Conservation (phyloP, 2,113 vertebrate species). For the Tragelaphus buxtoni region DNA sequence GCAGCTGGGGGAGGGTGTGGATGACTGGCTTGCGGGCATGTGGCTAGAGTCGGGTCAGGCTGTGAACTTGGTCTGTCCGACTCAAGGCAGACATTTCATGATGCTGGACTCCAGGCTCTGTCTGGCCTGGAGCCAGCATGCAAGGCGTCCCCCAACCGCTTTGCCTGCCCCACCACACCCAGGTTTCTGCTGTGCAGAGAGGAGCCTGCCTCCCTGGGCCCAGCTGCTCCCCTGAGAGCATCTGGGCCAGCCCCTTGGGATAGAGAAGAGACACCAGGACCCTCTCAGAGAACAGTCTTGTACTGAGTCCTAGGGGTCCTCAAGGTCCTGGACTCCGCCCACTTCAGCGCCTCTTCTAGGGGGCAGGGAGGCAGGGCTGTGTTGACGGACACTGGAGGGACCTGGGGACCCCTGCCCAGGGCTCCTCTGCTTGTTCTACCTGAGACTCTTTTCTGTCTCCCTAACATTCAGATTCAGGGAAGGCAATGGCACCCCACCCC, state of each 20-base stretch:
- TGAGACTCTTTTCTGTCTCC: not conserved
- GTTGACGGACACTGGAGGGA: accelerated
- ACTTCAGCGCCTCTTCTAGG: accelerated
- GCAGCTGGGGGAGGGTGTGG: accelerated
- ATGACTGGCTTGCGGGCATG: accelerated
- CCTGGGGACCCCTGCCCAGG: not conserved
- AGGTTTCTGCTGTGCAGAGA: not conserved
- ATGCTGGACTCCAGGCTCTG: too few species aligned
- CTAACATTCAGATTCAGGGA: not conserved
- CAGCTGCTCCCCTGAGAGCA: accelerated
- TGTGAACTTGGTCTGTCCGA: accelerated
- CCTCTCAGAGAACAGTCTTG: not conserved
- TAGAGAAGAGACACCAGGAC: accelerated
- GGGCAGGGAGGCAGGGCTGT: not conserved
- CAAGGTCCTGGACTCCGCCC: accelerated
- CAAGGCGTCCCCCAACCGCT: accelerated
- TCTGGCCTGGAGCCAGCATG: not conserved
- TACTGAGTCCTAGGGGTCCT: not conserved
- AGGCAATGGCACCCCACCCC: too few species aligned
- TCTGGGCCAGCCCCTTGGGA: not conserved
- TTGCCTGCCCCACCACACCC: not conserved
- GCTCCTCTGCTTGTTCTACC: not conserved
- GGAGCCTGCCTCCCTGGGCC: not conserved
- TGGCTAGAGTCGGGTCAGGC: accelerated
- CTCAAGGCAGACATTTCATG: not conserved